These are phyloP conservation scores for Pachypanchax playfairii DNA, from an alignment of 2,113 vertebrate genomes.

Conservation along the genomic window DNA sequence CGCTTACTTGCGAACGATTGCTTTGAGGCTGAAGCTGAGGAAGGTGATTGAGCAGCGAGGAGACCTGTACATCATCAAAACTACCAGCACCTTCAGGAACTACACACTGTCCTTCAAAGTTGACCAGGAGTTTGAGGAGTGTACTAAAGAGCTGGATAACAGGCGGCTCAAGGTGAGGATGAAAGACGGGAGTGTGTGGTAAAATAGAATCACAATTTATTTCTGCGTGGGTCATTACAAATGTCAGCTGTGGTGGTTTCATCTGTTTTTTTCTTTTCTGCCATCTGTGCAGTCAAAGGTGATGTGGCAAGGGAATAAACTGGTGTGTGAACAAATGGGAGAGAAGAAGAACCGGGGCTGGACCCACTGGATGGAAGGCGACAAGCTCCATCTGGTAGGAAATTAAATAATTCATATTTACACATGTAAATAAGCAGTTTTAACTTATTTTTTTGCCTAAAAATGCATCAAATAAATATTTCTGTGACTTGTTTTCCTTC, in stretches of 20 bases:
- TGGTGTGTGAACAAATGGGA: slow-evolving; percentile 86
- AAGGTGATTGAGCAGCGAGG: slow-evolving; percentile 86
- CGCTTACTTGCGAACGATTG: slow-evolving; percentile 82
- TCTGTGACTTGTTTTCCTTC: not conserved
- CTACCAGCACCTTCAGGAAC: slow-evolving; percentile 81
- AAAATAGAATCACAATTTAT: not conserved
- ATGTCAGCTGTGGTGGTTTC: not conserved
- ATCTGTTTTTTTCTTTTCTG: slow-evolving; percentile 3
- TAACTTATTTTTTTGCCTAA: not conserved
- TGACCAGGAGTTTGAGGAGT: slow-evolving; percentile 87
- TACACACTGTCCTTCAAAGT: slow-evolving; percentile 83
- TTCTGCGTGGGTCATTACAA: not conserved
- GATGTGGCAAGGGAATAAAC: slow-evolving; percentile 84
- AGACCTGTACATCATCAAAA: slow-evolving; percentile 82
- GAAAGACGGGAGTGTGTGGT: not conserved
- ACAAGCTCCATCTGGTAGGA: slow-evolving; percentile 88
- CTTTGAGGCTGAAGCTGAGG: slow-evolving; percentile 81
- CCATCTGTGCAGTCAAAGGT: slow-evolving; percentile 81
- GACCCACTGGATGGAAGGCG: slow-evolving; percentile 89
- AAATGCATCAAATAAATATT: not conserved
- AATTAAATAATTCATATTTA: not conserved
- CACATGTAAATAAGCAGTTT: no score
- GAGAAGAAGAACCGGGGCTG: slow-evolving; percentile 90
- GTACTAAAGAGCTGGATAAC: slow-evolving; percentile 87
- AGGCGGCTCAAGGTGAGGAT: slow-evolving; percentile 84